These are phyloP conservation scores for Hydrotaea cyrtoneurina DNA, from an alignment of 2,888 invertebrate species.

Conservation along the genomic window DNA sequence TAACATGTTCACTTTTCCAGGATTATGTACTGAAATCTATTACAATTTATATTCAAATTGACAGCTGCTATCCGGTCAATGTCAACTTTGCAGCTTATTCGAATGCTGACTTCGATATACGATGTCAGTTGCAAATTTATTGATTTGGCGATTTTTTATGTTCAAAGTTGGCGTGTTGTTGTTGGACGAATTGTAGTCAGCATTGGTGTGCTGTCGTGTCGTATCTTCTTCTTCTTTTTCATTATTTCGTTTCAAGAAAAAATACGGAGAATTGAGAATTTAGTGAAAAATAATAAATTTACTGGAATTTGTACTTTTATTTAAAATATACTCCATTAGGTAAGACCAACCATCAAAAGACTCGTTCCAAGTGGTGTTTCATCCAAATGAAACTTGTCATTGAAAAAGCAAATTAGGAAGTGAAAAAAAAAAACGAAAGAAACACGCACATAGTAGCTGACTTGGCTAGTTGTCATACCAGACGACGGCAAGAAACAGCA, in stretches of 20 bases:
- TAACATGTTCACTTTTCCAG: too few species aligned
- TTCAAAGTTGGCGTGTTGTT: too few species aligned
- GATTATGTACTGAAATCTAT: too few species aligned
- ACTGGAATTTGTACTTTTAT: conserved; percentile 65
- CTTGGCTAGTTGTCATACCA: conserved; percentile 42
- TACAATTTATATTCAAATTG: too few species aligned
- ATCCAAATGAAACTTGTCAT: background rate
- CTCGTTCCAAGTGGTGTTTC: background rate
- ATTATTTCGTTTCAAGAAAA: conserved; percentile 62
- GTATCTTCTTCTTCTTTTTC: conserved; percentile 61
- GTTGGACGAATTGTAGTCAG: background rate
- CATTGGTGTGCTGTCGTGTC: conserved; percentile 62
- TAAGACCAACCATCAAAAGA: conserved; percentile 43
- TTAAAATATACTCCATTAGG: conserved; percentile 66
- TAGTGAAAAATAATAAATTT: conserved; percentile 62
- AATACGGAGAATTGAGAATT: conserved; percentile 65
- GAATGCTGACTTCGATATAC: too few species aligned
- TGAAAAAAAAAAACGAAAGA: conserved; percentile 43
- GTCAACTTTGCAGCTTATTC: too few species aligned
- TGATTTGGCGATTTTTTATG: too few species aligned
- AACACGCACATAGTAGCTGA: conserved; percentile 44
- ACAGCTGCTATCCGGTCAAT: too few species aligned
- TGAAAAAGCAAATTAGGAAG: conserved; percentile 26
- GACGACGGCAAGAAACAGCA: conserved; percentile 40
- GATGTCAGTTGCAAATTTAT: too few species aligned